Base-by-base conservation (phyloP, 1,140 invertebrate species). In the Ceratoteleas bidentatus region DNA sequence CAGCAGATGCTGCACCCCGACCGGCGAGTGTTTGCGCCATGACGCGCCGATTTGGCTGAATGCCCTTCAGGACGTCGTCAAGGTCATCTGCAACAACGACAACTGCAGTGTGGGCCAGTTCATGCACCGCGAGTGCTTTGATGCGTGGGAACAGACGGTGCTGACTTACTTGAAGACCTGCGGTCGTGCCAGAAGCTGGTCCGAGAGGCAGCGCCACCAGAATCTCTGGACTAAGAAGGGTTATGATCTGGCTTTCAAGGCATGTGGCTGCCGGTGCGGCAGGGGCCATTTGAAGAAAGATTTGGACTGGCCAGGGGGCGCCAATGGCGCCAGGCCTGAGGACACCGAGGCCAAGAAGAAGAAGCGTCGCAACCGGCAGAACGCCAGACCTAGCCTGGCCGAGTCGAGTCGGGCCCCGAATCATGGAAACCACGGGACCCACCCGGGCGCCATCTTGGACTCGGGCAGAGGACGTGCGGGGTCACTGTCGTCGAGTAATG, bases 201-300 rank as follows among this genome's bases (percentile, higher is more conserved):
- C 96, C 24, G 97, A 99, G 88, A 93, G 97, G 52, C 97, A 99
- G 90, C 93, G 97, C 13, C 94, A 96, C 79, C 97, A 99, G 91
- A 98, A 99, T 88, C 92, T 99, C 64, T 99, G 98, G 98, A 98
- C 97, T 43, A 98, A 99, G 91, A 98, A 98, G 90, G 98, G 97
- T 10, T 99, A 98, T 92, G 98, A 99, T 90, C 91, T 98, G 87
- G 97, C 97, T 0, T 96, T 95, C 88, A 97, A 97, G 88, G 96
- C 97, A 49, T 96, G 97, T 93, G 94, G 96, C 83, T 95, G 98
- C 93, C 94, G 96, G 85, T 95, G 98, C 91, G 96, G 96, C 0
- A 93, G 97, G 6, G 98, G 98, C 0, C 97, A 99, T 88, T 89
- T 99, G 60, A 96, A 97, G 86, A 99, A 99, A 91, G 98, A 99